These are phyloP conservation scores for Sebastes flavidus DNA, from an alignment of 2,797 vertebrate species.

Conservation along the genomic window DNA sequence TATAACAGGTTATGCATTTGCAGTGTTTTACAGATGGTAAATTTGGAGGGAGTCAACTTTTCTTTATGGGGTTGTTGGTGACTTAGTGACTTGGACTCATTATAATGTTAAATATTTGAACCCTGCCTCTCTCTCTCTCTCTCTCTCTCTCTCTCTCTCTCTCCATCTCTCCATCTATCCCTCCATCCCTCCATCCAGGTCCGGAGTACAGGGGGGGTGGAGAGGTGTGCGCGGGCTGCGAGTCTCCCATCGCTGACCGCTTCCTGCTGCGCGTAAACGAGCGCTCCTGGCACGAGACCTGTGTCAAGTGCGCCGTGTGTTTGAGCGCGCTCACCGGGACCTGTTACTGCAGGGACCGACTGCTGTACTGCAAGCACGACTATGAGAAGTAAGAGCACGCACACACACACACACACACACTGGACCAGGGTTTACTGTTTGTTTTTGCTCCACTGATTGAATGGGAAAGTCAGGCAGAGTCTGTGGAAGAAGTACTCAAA, in stretches of 20 bases:
- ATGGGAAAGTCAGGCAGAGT: neutral
- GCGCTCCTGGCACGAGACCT: conserved; percentile 91
- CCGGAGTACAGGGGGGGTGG: conserved; percentile 83
- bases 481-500: neutral
- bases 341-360: conserved; percentile 90
- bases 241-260: conserved; percentile 89
- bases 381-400: conserved; percentile 90
- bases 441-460: neutral
- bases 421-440: neutral
- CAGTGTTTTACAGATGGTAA: neutral
- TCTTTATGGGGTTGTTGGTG: neutral
- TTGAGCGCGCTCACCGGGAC: conserved; percentile 87
- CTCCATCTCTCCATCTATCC: neutral
- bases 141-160: neutral
- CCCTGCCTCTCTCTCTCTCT: neutral
- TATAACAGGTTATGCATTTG: neutral
- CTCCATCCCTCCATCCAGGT: conserved; percentile 49
- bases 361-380: conserved; percentile 93
- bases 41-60: neutral
- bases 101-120: neutral
- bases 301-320: conserved; percentile 90
- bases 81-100: too few species aligned
- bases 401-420: neutral
- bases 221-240: conserved; percentile 90
- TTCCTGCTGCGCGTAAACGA: conserved; percentile 92